phyloP scores from a whole-genome alignment of 1,140 invertebrate species.

The Thaumetopoea pityocampa region DNA sequence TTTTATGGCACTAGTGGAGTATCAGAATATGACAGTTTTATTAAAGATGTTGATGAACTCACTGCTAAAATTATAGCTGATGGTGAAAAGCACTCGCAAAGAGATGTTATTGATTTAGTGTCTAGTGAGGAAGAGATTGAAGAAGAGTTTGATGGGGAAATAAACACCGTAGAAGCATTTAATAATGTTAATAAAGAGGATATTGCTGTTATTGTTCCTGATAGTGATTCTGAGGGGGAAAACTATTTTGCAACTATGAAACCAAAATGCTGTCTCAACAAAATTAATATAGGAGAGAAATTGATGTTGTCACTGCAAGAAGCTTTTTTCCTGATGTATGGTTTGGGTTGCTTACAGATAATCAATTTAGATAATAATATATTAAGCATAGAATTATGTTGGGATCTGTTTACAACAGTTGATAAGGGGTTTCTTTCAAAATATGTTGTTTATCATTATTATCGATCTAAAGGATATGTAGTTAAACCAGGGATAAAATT shows the following conservation, averaged over 20 bases:
- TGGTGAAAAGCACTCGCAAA: slow-evolving; percentile 31
- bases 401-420: slow-evolving; percentile 79
- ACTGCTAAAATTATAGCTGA: slow-evolving; percentile 44
- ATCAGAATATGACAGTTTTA: slow-evolving; percentile 43
- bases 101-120: slow-evolving; percentile 56
- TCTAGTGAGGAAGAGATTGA: slow-evolving; percentile 52
- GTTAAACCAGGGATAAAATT: slow-evolving; percentile 93
- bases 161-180: slow-evolving; percentile 13
- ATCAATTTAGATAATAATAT: slow-evolving; percentile 74
- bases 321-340: slow-evolving; percentile 88
- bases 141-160: slow-evolving; percentile 21
- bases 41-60: slow-evolving; percentile 48
- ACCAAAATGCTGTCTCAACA: slow-evolving; percentile 77
- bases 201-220: slow-evolving; percentile 78
- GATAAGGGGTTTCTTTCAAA: slow-evolving; percentile 82
- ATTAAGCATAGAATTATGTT: slow-evolving; percentile 78
- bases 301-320: slow-evolving; percentile 84
- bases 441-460: slow-evolving; percentile 91
- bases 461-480: slow-evolving; percentile 91
- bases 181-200: slow-evolving; percentile 46
- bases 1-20: slow-evolving; percentile 46
- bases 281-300: slow-evolving; percentile 78
- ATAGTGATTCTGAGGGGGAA: slow-evolving; percentile 81
- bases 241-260: slow-evolving; percentile 80
- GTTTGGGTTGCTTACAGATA: slow-evolving; percentile 84